Percentiles rank a stretch among this genome's conserved stretches.
Evolutionary conservation across 2,113 vertebrate species (phyloP).

Genomic region (Capreolus pygargus): DNA sequence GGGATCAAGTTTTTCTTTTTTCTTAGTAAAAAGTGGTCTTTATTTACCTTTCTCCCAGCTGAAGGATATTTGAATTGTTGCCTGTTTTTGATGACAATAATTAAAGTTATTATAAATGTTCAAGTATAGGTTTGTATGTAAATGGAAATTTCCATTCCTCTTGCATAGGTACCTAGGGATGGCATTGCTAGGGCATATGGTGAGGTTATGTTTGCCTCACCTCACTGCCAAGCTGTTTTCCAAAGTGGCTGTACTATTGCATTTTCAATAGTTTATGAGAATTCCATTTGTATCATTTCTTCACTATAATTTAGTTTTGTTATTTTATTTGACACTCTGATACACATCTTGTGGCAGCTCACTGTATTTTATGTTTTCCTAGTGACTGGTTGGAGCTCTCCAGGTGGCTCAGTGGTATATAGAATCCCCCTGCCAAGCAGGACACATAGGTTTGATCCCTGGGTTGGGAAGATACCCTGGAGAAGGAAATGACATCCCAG

Average conservation of each 20-base stretch:
- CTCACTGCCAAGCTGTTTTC: not conserved
- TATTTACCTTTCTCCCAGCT: not conserved
- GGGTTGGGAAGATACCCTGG: not conserved
- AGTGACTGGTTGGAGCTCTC: not conserved
- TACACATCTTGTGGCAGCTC: not conserved
- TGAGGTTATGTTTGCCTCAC: not conserved
- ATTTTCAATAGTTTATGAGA: not conserved
- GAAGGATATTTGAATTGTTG: not conserved
- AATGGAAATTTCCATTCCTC: not conserved
- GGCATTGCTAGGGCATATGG: not conserved
- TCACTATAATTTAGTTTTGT: not conserved
- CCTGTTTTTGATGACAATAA: not conserved
- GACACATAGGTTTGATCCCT: not conserved
- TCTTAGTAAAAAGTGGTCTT: not conserved
- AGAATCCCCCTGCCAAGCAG: not conserved
- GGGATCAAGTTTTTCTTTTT: not conserved
- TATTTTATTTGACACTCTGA: not conserved
- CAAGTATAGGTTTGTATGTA: not conserved
- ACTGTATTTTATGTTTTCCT: not conserved
- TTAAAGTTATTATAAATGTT: not conserved
- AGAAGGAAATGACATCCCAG: not conserved
- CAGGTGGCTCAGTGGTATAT: not conserved
- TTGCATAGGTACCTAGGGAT: not conserved
- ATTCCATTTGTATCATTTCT: not conserved
- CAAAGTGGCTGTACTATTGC: not conserved